Conservation (phyloP, 2,888 invertebrate species). For the Drymonia ruficornis region DNA sequence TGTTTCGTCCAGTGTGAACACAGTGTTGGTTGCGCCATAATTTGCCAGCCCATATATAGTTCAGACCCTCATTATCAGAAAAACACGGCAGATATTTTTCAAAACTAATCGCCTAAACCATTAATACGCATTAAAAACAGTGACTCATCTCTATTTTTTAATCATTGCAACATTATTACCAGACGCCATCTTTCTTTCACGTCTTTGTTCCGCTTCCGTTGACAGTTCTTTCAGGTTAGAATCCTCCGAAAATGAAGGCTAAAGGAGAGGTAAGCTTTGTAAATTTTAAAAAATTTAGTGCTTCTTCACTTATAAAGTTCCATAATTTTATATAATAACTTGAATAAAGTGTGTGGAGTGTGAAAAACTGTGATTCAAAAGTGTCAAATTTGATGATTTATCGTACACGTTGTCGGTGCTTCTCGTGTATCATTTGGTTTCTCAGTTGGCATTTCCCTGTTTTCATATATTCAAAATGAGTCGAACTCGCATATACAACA, state of each 20-base stretch:
- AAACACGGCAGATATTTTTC: too few relatives aligned
- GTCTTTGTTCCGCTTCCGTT: constrained; percentile 76
- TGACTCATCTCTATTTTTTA: too few relatives aligned
- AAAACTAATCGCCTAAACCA: too few relatives aligned
- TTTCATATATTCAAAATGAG: not conserved
- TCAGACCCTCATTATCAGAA: too few relatives aligned
- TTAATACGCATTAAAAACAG: too few relatives aligned
- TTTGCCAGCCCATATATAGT: too few relatives aligned
- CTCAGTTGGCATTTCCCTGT: not conserved
- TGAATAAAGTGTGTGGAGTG: constrained; percentile 11
- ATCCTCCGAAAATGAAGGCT: constrained; percentile 90
- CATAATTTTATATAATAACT: constrained; percentile 3
- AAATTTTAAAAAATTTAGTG: constrained; percentile 29
- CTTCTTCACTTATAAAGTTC: not conserved
- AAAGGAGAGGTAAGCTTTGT: constrained; percentile 90
- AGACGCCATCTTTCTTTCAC: constrained; percentile 55
- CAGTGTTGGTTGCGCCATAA: too few relatives aligned
- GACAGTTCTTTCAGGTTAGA: constrained; percentile 78
- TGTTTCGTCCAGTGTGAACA: too few relatives aligned
- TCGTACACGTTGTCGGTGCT: constrained; percentile 72
- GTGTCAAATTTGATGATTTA: constrained; percentile 18
- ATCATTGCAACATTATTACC: too few relatives aligned
- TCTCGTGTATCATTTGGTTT: constrained; percentile 8
- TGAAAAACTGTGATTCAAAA: constrained; percentile 18
- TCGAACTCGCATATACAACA: not conserved